Evolutionary conservation across 2,888 invertebrate species (phyloP).

Genomic region (Autographa pulchrina): DNA sequence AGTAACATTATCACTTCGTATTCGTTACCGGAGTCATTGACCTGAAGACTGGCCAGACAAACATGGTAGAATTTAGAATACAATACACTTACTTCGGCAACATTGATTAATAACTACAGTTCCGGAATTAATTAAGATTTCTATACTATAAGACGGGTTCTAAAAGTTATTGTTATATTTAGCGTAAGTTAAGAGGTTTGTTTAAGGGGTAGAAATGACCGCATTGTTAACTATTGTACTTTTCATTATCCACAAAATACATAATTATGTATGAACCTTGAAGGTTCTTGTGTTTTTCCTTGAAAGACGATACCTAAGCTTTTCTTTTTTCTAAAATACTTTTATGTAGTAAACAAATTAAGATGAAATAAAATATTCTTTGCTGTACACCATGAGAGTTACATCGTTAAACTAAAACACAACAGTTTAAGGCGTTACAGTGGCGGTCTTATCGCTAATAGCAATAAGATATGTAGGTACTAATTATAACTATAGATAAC

Average conservation of each 20-base stretch:
- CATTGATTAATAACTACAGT: constrained; percentile 26
- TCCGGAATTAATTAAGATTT: constrained; percentile 25
- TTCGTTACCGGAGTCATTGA: constrained; percentile 35
- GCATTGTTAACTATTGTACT: not conserved
- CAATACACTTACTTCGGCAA: constrained; percentile 17
- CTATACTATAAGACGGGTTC: not conserved
- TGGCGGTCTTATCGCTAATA: too few species aligned
- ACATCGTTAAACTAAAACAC: too few species aligned
- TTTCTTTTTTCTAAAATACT: too few species aligned
- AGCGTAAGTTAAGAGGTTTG: not conserved
- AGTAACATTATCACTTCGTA: constrained; percentile 22
- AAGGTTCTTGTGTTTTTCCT: too few species aligned
- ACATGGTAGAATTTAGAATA: constrained; percentile 38
- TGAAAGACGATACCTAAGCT: too few species aligned
- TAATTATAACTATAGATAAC: too few species aligned
- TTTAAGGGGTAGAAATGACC: not conserved
- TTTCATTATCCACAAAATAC: not conserved
- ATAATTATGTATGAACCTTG: not conserved
- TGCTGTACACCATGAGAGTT: too few species aligned
- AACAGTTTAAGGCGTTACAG: too few species aligned
- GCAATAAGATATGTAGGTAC: too few species aligned
- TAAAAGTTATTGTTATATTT: not conserved
- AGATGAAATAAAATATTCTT: too few species aligned
- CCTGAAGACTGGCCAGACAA: constrained; percentile 31
- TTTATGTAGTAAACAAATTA: too few species aligned